Conservation (phyloP, 2,888 invertebrate species). For the Sericinus montela region DNA sequence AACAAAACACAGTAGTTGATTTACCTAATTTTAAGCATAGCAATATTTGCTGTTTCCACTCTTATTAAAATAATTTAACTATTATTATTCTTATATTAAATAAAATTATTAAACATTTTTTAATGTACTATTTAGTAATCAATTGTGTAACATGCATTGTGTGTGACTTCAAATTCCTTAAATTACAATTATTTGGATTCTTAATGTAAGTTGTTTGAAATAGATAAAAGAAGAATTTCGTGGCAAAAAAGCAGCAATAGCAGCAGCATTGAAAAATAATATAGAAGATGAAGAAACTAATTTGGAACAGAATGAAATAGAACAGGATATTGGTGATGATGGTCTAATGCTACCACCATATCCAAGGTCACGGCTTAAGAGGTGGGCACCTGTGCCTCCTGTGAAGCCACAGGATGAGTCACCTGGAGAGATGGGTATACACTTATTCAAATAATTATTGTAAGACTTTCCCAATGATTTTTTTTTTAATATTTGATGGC, state of each 20-base stretch:
- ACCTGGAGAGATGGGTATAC: slow-evolving; percentile 93
- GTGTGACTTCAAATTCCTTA: too few species aligned
- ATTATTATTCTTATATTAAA: too few species aligned
- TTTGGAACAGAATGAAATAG: slow-evolving; percentile 55
- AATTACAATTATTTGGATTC: too few species aligned
- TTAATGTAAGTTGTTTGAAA: too few species aligned
- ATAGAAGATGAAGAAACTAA: slow-evolving; percentile 56
- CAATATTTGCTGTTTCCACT: too few species aligned
- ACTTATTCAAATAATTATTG: too few species aligned
- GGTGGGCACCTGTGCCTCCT: slow-evolving; percentile 86
- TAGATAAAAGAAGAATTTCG: slow-evolving; percentile 43
- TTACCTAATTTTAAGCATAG: too few species aligned
- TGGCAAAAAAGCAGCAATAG: slow-evolving; percentile 71
- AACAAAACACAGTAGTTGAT: too few species aligned
- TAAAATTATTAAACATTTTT: too few species aligned
- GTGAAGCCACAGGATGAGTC: slow-evolving; percentile 83
- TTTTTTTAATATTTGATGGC: not conserved
- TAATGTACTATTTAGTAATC: too few species aligned
- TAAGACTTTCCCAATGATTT: not conserved
- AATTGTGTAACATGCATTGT: too few species aligned
- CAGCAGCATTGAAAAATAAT: slow-evolving; percentile 53
- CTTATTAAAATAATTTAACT: too few species aligned
- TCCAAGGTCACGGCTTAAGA: slow-evolving; percentile 69
- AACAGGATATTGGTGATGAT: slow-evolving; percentile 53
- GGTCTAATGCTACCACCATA: slow-evolving; percentile 54